Percentiles rank a stretch among this genome's conserved stretches.
phyloP scores from a whole-genome alignment of 2,888 invertebrate species.

The Eucera pruinosa region DNA sequence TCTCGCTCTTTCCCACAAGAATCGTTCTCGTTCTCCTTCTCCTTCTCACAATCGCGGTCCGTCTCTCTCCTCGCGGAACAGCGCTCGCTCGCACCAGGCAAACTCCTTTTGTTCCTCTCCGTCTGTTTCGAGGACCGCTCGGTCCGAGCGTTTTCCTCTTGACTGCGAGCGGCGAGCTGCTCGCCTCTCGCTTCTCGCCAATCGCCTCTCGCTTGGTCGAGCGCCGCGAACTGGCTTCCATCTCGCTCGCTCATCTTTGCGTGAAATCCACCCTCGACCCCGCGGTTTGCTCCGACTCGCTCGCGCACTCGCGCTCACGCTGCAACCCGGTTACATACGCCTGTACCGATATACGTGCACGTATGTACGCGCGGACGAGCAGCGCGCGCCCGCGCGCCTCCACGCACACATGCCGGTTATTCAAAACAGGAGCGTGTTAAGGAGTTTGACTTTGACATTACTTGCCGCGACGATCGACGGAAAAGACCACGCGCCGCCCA shows the following conservation, averaged over 20 bases:
- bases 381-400: background rate
- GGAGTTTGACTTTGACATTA: conserved; percentile 55
- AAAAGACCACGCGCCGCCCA: background rate
- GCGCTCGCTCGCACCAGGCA: conserved; percentile 33
- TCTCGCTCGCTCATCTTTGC: conserved; percentile 35
- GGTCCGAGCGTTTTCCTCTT: conserved; percentile 51
- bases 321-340: conserved; percentile 50
- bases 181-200: conserved; percentile 27
- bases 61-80: conserved; percentile 20
- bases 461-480: conserved; percentile 29
- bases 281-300: conserved; percentile 42
- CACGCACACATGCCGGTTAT: conserved; percentile 24
- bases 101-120: conserved; percentile 33
- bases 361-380: conserved; percentile 15
- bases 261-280: conserved; percentile 63
- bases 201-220: conserved; percentile 22
- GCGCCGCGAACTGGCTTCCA: background rate
- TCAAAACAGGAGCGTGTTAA: conserved; percentile 67
- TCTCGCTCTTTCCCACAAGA: conserved; percentile 27
- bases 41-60: too few relatives aligned
- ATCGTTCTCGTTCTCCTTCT: too few relatives aligned
- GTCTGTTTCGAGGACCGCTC: conserved; percentile 34
- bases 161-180: conserved; percentile 18
- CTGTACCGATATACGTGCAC: conserved; percentile 24
- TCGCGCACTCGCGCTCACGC: conserved; percentile 34